Base-by-base conservation (phyloP, 2,797 vertebrate species). In the Propithecus deckenii region DNA sequence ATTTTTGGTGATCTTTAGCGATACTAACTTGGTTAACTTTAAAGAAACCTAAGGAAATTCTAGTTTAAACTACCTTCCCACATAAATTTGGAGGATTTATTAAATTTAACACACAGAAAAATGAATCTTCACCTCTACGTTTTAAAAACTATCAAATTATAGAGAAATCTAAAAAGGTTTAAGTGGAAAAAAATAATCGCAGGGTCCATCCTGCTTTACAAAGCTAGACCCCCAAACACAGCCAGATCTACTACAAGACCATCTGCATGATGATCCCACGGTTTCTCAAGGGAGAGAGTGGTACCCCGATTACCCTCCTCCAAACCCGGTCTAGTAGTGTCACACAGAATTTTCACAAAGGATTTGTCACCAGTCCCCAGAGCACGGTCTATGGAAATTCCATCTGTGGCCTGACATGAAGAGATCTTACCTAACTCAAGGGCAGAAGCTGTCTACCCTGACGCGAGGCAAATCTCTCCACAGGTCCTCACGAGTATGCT, bases 361-460 rank as follows among this genome's bases (percentile, higher is more conserved):
- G 80, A 90, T 79, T 67, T 95, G 76, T 72, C 80, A 91, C 69
- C 52, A 74, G 57, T 85, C n/a, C 46, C 86, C 92, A 85, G 76
- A 85, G 57, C n/a, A 48, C 59, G 76, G 65, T 50, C 86, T 93
- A 38, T 86, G 92, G 87, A 97, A 97, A 96, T 92, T 87, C 86
- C 84, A 97, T 84, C 92, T 92, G 84, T 92, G 59, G 59, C 55
- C 84, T 96, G 76, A 84, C 71, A 76, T 87, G 25, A 76, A 85
- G 87, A 65, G 71, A 93, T 93, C 96, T 94, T 69, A 86, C 89
- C 67, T 93, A 72, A 75, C 57, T 93, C 20, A 10, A 80, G 59
- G 67, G 52, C 69, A 95, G 59, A 91, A 93, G 72, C 43, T 38
- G 23, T 80, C 57, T 48, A 84, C 87, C 7, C 41, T 86, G 79